These are phyloP conservation scores for Nothocercus nigrocapillus DNA, from an alignment of 2,113 vertebrate species.

Conservation along the genomic window DNA sequence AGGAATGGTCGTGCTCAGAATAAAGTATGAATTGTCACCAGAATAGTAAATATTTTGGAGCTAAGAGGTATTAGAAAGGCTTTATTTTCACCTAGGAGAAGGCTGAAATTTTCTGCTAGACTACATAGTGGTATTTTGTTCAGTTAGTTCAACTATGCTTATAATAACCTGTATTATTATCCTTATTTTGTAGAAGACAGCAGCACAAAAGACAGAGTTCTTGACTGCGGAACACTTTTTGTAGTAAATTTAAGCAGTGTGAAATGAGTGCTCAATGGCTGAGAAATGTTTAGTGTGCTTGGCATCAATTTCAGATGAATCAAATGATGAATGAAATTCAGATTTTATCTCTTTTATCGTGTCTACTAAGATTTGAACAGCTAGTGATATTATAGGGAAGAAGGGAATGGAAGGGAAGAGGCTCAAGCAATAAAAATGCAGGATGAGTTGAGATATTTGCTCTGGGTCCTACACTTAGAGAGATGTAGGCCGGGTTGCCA, in stretches of 20 bases:
- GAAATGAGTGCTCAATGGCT: slow-evolving; percentile 27
- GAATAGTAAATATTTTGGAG: slow-evolving; percentile 38
- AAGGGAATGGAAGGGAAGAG: background rate
- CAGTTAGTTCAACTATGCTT: background rate
- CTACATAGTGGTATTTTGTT: slow-evolving; percentile 29
- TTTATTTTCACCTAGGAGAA: slow-evolving; percentile 34
- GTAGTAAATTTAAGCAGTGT: slow-evolving; percentile 22
- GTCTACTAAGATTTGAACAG: background rate
- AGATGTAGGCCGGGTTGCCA: rapidly evolving
- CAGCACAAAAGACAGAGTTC: slow-evolving; percentile 36
- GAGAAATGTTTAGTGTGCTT: slow-evolving; percentile 13
- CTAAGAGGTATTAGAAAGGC: background rate
- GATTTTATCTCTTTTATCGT: background rate
- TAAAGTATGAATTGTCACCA: background rate
- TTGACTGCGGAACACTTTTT: slow-evolving; percentile 24
- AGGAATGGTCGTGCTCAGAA: background rate
- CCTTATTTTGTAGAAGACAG: slow-evolving; percentile 32
- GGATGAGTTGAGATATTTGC: background rate
- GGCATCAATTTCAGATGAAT: background rate
- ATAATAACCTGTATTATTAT: slow-evolving; percentile 20
- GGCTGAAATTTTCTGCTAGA: background rate
- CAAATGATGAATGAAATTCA: background rate
- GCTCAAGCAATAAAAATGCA: background rate
- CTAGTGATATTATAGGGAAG: background rate
- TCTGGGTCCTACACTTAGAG: background rate